phyloP scores from a whole-genome alignment of 2,797 vertebrate species.

The Phalloptychus januarius region DNA sequence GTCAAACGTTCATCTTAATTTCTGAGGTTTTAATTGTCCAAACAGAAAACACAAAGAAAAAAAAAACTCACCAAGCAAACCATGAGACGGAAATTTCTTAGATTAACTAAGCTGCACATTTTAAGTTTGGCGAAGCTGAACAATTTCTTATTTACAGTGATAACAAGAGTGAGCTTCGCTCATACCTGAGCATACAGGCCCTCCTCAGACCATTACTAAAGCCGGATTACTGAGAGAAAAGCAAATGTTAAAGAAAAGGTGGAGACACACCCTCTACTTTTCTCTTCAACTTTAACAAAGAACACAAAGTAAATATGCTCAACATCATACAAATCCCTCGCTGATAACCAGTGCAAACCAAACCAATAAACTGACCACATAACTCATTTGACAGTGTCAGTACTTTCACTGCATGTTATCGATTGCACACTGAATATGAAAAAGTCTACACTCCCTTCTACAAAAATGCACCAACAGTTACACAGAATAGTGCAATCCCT shows the following conservation, averaged over 20 bases:
- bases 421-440: background rate
- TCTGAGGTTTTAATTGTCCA: background rate
- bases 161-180: conserved; percentile 55
- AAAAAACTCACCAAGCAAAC: background rate
- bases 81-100: background rate
- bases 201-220: conserved; percentile 68
- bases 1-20: background rate
- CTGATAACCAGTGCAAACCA: background rate
- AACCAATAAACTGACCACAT: background rate
- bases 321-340: conserved; percentile 20
- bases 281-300: conserved; percentile 37
- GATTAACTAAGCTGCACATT: conserved; percentile 4
- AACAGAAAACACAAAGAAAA: conserved; percentile 5
- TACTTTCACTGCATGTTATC: background rate
- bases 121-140: conserved; percentile 6
- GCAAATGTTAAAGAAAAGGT: conserved; percentile 62
- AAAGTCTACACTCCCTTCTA: background rate
- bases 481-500: background rate
- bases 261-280: conserved; percentile 59
- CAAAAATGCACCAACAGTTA: background rate
- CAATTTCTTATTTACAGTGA: conserved; percentile 39
- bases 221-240: conserved; percentile 58
- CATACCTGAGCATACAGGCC: conserved; percentile 51
- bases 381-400: background rate
- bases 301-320: conserved; percentile 46